Conservation (phyloP, 1,140 invertebrate species). For the Drosophila malerkotliana region DNA sequence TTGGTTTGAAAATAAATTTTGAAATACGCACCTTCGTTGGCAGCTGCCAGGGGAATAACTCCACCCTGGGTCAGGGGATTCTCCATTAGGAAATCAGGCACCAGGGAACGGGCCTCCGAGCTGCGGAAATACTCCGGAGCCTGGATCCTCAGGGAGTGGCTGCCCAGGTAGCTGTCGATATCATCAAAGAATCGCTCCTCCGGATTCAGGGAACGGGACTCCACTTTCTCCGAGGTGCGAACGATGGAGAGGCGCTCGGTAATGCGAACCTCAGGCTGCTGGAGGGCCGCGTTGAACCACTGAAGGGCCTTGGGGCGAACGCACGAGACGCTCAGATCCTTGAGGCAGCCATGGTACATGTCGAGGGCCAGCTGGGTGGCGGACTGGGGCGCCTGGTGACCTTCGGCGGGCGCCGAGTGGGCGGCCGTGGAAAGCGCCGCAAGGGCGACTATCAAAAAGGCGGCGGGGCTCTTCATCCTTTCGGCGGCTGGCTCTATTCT, state of each 20-base stretch:
- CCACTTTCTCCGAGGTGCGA: conserved; percentile 84
- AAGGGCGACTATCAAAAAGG: conserved; percentile 53
- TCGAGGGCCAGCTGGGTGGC: conserved; percentile 86
- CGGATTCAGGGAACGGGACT: conserved; percentile 35
- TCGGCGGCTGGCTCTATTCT: conserved; percentile 18
- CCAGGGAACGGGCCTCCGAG: conserved; percentile 85
- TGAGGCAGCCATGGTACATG: conserved; percentile 87
- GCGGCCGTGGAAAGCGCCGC: conserved; percentile 45
- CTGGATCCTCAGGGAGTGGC: conserved; percentile 87
- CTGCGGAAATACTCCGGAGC: conserved; percentile 86
- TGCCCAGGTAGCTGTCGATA: conserved; percentile 87
- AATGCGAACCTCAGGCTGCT: conserved; percentile 88
- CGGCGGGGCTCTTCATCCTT: conserved; percentile 64
- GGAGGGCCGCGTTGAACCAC: conserved; percentile 88
- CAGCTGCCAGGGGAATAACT: conserved; percentile 87
- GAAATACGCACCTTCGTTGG: conserved; percentile 85
- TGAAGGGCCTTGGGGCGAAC: conserved; percentile 90
- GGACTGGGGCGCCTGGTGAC: conserved; percentile 64
- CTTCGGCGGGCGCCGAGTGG: conserved; percentile 45
- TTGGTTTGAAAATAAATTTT: background rate
- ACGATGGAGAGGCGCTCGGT: conserved; percentile 90
- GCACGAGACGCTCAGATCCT: conserved; percentile 88
- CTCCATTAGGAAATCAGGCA: conserved; percentile 88
- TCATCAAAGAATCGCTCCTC: conserved; percentile 85
- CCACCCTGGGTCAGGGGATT: conserved; percentile 87